Evolutionary conservation across 2,888 invertebrate genomes (phyloP), one percentile per base, ranked within the genome.

Genomic region (Drosophila silvestris): DNA sequence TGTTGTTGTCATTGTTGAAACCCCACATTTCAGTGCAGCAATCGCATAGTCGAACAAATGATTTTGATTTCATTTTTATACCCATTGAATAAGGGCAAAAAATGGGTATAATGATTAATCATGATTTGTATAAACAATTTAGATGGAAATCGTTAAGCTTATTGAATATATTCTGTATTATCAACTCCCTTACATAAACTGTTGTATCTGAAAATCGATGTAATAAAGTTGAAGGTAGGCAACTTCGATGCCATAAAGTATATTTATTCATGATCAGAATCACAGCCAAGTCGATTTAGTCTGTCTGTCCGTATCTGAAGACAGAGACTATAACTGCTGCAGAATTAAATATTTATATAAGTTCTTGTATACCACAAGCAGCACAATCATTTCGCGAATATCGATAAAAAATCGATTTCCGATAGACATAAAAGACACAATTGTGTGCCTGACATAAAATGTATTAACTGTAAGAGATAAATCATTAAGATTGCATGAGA

Each of bases 31-130:
- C 9, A 26, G 26, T 61, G 69, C 63, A 71, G 67, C 76, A 52
- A 70, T 75, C 70, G 73, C 26, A 22, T 68, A 64, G 67, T 72
- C 70, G 62, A 64, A 77, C 83, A 85, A 78, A 78, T 79, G 74
- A 81, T 77, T 74, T 69, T 62, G 65, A 75, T 79, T 83, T 67
- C 70, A 33, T 44, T 59, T 14, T 32, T 19, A 32, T 47, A 19
- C 51, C 12, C 28, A n/a, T 52, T 52, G 30, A 3, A 26, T 47
- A 26, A 4, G 16, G 16, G 1, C 22, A 47, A 26, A 47, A 26
- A 9, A 26, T 35, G 47, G 7, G 22, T 9, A 9, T 47, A 26
- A 16, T 26, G 9, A 26, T 26, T 47, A 16, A 26, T 16, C 16
- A 47, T 9, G 9, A 47, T 47, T 16, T 47, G 5, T 5, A 26